Evolutionary conservation across 2,888 invertebrate genomes (phyloP).

Genomic region (Conchocele bisecta): DNA sequence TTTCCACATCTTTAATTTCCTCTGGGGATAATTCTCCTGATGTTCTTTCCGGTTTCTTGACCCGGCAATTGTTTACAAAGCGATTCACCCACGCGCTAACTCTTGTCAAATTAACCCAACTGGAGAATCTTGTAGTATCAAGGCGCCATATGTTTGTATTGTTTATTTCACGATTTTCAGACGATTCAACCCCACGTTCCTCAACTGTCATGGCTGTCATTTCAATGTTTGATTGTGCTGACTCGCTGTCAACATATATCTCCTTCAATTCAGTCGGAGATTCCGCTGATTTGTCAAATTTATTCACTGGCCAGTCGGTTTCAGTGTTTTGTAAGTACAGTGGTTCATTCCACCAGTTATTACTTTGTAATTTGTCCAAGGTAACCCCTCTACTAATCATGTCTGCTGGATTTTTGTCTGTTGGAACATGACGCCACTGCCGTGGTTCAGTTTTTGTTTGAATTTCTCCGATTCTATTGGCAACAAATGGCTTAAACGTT

Average conservation of each 20-base stretch:
- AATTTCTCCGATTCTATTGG: conserved; percentile 56
- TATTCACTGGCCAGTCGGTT: conserved; percentile 12
- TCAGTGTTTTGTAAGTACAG: conserved; percentile 13
- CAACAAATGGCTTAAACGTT: conserved; percentile 48
- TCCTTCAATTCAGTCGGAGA: neutral
- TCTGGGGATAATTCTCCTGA: neutral
- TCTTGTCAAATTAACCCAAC: conserved; percentile 2
- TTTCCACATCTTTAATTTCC: conserved; percentile 34
- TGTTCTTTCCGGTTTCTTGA: neutral
- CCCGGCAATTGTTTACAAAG: conserved; percentile 32
- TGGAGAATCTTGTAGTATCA: conserved; percentile 23
- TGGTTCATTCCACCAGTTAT: conserved; percentile 40
- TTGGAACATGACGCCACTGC: conserved; percentile 40
- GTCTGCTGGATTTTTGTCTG: conserved; percentile 25
- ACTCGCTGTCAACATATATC: no score
- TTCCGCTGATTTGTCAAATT: neutral
- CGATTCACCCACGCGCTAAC: conserved; percentile 24
- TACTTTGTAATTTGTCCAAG: neutral
- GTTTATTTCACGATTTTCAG: neutral
- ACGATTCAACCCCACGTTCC: neutral
- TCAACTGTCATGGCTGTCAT: neutral
- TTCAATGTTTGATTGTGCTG: no score
- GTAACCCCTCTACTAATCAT: neutral
- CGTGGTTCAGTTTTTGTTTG: conserved; percentile 28
- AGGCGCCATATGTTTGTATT: neutral